Conservation (phyloP, 1,140 invertebrate genomes). For the Cryptotermes secundus region DNA sequence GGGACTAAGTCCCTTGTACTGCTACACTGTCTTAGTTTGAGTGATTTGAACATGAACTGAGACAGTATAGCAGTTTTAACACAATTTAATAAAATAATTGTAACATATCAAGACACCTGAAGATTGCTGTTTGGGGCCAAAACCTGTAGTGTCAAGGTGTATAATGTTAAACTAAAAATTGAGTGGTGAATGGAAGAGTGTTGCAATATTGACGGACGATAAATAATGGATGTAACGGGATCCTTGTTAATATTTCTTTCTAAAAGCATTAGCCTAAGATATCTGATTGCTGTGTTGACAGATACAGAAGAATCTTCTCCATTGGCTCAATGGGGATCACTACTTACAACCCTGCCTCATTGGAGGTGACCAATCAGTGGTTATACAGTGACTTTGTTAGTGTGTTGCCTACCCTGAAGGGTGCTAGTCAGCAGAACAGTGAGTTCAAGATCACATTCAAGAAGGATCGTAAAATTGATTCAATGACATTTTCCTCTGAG, state of each 20-base stretch:
- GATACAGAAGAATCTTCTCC: conserved; percentile 97
- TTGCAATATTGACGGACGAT: too few species aligned
- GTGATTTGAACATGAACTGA: too few species aligned
- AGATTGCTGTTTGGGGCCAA: too few species aligned
- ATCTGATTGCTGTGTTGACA: conserved; percentile 46
- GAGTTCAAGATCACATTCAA: conserved; percentile 87
- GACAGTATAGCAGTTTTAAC: too few species aligned
- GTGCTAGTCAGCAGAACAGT: conserved; percentile 52
- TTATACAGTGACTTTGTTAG: conserved; percentile 79
- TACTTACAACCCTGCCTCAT: conserved; percentile 91
- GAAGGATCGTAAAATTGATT: conserved; percentile 88
- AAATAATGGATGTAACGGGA: too few species aligned
- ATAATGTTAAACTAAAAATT: too few species aligned
- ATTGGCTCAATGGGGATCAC: conserved; percentile 94
- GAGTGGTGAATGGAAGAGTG: too few species aligned
- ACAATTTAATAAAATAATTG: too few species aligned
- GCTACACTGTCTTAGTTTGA: too few species aligned
- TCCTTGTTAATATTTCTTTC: not conserved
- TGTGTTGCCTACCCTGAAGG: conserved; percentile 63
- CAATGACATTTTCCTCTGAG: conserved; percentile 97
- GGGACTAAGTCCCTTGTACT: too few species aligned
- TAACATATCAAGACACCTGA: too few species aligned
- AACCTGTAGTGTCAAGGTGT: too few species aligned
- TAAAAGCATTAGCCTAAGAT: conserved; percentile 16
- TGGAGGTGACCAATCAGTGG: conserved; percentile 98